Base-by-base conservation (phyloP, 2,113 vertebrate species). In the Calyptommatus sinebrachiatus region DNA sequence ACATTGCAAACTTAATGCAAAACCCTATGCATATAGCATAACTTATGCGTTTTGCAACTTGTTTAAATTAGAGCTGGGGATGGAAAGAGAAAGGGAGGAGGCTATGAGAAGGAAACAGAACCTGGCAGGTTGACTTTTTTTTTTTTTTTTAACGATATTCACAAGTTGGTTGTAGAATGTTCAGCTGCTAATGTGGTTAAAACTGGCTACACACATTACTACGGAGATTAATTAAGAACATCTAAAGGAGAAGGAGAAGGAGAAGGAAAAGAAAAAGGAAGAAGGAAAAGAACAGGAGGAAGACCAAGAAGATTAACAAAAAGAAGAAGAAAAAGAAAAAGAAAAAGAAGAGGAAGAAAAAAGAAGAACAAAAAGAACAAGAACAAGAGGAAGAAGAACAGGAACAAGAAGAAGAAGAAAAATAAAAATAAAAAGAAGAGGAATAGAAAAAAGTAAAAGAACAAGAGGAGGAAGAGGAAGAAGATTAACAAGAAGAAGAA, bases 1-100 rank as follows among this genome's bases (percentile, higher is more conserved):
- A 91, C 92, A 91, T 85, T 90, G 92, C 87, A 94, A 95, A 92
- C 90, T 90, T 90, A 91, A 91, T 89, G 91, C 86, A 93, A 94
- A 93, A 80, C 77, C 79, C 85, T 91, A 90, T 92, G 90, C 86
- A 89, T 88, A 88, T 79, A 93, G 82, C 82, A 91, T 88, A 85
- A 84, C 86, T 92, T 92, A 79, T 50, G 73, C 76, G 81, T n/a
- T 31, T 70, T 88, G 90, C 88, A 92, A 92, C 87, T 91, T 91
- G 67, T 90, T 94, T 92, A 92, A 91, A 90, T 92, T 90, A 91
- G 77, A 86, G 75, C 73, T 88, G 74, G 78, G 85, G 87, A 88
- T 88, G 89, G 60, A 9, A 53, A 10, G 28, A 66, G 78, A 11
- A 50, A 20, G 20, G 1, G 21, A 61, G 18, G 16, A 31, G 28